phyloP scores from a whole-genome alignment of 2,797 vertebrate genomes.

The Lepidocolaptes lacrymiger region DNA sequence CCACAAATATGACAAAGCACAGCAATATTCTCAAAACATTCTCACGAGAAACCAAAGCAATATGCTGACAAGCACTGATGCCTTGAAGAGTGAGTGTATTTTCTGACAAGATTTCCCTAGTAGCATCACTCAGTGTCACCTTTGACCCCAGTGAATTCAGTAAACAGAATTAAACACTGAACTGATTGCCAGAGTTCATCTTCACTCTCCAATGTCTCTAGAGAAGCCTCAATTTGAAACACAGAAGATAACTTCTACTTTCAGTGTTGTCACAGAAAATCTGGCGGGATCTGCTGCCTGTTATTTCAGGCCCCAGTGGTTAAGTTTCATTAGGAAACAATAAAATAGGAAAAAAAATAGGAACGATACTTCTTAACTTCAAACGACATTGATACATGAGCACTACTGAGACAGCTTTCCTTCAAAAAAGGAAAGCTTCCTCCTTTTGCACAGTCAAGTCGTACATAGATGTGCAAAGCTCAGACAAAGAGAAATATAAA shows the following conservation, averaged over 20 bases:
- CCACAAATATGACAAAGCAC: background rate
- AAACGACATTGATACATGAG: fast-evolving
- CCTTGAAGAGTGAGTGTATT: background rate
- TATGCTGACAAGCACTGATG: background rate
- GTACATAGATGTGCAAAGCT: background rate
- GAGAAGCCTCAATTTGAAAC: background rate
- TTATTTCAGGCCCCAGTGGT: background rate
- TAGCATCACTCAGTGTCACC: background rate
- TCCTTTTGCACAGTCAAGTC: background rate
- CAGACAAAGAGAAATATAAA: background rate
- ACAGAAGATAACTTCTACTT: background rate
- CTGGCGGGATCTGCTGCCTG: background rate
- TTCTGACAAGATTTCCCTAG: background rate
- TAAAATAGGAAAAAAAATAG: background rate
- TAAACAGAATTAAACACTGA: background rate
- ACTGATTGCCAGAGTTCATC: background rate
- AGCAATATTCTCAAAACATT: background rate
- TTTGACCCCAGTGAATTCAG: background rate
- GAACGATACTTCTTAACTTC: background rate
- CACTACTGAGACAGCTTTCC: background rate
- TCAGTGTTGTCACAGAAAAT: background rate
- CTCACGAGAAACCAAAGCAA: background rate
- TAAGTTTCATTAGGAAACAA: background rate
- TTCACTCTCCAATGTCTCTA: background rate
- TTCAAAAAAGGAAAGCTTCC: background rate